Conservation (phyloP, 1,140 invertebrate species). For the Rhynchophorus ferrugineus region DNA sequence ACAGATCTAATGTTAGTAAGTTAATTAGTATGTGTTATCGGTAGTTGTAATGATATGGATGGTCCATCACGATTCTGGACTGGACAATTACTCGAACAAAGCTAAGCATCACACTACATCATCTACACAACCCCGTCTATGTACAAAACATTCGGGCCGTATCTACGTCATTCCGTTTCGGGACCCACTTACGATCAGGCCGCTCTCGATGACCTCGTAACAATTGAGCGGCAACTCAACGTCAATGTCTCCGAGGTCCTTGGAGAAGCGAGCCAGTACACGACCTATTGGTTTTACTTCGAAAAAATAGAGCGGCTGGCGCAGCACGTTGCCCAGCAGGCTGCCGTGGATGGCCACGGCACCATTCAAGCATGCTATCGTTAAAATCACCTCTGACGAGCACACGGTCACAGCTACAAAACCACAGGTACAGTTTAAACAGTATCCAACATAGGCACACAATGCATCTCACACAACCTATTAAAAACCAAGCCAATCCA, state of each 20-base stretch:
- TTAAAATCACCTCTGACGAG: slow-evolving; percentile 47
- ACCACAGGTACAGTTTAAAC: too few relatives aligned
- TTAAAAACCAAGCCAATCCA: too few relatives aligned
- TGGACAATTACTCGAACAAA: too few relatives aligned
- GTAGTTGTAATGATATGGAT: too few relatives aligned
- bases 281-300: slow-evolving; percentile 65
- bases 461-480: too few relatives aligned
- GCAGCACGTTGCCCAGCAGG: slow-evolving; percentile 56
- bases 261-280: slow-evolving; percentile 65
- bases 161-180: neutral
- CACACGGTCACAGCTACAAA: slow-evolving; percentile 49
- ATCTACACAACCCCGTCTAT: too few relatives aligned
- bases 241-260: slow-evolving; percentile 64
- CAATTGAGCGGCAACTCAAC: slow-evolving; percentile 41
- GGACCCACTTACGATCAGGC: slow-evolving; percentile 35
- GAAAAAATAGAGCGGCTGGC: slow-evolving; percentile 65
- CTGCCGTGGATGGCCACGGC: slow-evolving; percentile 50
- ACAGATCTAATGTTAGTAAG: too few relatives aligned
- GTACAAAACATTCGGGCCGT: too few relatives aligned
- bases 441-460: too few relatives aligned
- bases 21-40: too few relatives aligned
- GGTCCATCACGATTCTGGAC: too few relatives aligned
- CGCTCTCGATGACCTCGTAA: slow-evolving; percentile 40
- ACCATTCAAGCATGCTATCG: slow-evolving; percentile 54
- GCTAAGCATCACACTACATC: too few relatives aligned